phyloP scores from a whole-genome alignment of 2,797 vertebrate genomes.

The Xyrichtys novacula region DNA sequence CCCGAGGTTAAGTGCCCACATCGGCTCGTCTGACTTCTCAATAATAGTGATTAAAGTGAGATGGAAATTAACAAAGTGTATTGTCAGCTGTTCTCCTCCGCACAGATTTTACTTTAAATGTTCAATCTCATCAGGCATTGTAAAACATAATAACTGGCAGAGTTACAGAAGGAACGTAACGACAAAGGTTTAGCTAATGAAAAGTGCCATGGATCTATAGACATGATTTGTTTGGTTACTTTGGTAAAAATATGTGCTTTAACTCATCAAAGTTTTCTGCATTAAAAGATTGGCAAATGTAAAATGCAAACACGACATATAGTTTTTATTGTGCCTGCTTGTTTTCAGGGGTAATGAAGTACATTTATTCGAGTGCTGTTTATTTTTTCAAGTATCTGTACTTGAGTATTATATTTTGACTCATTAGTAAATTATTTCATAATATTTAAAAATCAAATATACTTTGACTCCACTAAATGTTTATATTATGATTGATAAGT shows the following conservation, averaged over 20 bases:
- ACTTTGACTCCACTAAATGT: no score
- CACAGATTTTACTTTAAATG: slow-evolving; percentile 54
- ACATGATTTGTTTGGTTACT: slow-evolving; percentile 17
- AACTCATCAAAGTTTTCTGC: background rate
- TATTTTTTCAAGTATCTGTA: no score
- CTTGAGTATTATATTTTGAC: no score
- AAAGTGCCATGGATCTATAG: slow-evolving; percentile 30
- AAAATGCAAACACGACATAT: no score
- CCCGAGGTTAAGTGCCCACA: slow-evolving; percentile 69
- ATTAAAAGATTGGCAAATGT: background rate
- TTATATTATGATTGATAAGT: no score
- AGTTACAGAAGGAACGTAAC: slow-evolving; percentile 46
- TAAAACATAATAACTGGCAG: slow-evolving; percentile 65
- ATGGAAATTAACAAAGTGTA: slow-evolving; percentile 62
- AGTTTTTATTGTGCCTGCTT: no score
- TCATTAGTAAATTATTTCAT: no score
- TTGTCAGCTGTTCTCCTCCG: slow-evolving; percentile 38
- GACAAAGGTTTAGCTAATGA: slow-evolving; percentile 60
- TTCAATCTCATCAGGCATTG: slow-evolving; percentile 53
- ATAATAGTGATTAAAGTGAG: slow-evolving; percentile 70
- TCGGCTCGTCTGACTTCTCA: slow-evolving; percentile 52
- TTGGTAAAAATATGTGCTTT: background rate
- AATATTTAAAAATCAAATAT: no score
- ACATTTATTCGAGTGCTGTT: no score
- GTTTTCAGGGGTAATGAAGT: no score